phyloP scores from a whole-genome alignment of 1,140 invertebrate genomes.

The Bombus confusus region DNA sequence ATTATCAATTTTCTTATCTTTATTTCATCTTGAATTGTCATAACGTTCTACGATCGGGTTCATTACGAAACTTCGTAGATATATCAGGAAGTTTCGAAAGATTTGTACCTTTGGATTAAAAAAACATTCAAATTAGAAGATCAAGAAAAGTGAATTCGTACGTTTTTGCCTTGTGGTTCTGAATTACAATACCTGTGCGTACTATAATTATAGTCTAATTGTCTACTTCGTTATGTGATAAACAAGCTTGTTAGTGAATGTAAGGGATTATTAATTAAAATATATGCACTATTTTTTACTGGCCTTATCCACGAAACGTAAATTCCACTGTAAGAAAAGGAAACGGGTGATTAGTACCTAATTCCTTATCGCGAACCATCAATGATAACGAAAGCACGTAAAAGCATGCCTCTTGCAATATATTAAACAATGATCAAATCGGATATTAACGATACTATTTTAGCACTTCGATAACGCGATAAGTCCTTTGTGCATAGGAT shows the following conservation, averaged over 20 bases:
- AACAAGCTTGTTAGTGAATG: neutral
- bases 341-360: neutral
- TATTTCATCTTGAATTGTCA: too few relatives aligned
- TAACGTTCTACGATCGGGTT: too few relatives aligned
- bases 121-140: too few relatives aligned
- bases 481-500: neutral
- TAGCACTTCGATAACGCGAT: neutral
- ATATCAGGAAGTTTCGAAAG: too few relatives aligned
- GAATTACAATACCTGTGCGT: too few relatives aligned
- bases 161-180: too few relatives aligned
- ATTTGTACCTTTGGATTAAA: too few relatives aligned
- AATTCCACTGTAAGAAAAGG: neutral
- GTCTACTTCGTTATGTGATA: neutral
- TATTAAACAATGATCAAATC: conserved; percentile 18
- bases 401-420: neutral
- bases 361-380: neutral
- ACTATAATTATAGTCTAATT: neutral
- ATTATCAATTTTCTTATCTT: too few relatives aligned
- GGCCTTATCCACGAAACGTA: neutral
- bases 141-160: too few relatives aligned
- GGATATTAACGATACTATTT: neutral
- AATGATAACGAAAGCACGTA: neutral
- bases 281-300: neutral
- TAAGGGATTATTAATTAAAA: neutral
- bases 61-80: too few relatives aligned